Base-by-base conservation (phyloP, 2,888 invertebrate genomes). In the Alsophila aescularia region DNA sequence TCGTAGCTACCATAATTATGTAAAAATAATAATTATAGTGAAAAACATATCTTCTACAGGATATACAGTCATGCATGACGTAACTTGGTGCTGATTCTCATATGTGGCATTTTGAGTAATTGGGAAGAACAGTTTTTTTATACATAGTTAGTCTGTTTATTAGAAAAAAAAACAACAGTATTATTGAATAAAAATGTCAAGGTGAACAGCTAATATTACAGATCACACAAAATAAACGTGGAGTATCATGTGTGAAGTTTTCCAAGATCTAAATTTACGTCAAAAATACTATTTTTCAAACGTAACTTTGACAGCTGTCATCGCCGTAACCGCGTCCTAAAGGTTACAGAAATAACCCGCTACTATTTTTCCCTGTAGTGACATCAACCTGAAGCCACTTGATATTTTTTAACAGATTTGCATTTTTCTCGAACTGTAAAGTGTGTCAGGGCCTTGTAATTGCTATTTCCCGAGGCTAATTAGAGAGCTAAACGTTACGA, bases 381-480 rank as follows among this genome's bases (percentile, higher is more conserved):
- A 81, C 82, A 82, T 75, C 77, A 78, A 81, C 79, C 78, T 81
- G 72, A 66, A 70, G 66, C 66, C 69, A 69, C 56, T 44, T 58
- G 63, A 58, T 52, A 54, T 73, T 77, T 75, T 80, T 77, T 73
- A 69, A 77, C 75, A 77, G 77, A 69, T 71, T 66, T 73, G 74
- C 66, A 72, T 75, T 75, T 77, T 79, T 73, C 73, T 66, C 67
- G 56, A 57, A 62, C 53, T 51, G 50, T 50, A 62, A 81, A 76
- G 66, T 79, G 58, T 86, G 87, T 85, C 87, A 88, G 83, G 87
- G 87, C 70, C 41, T 53, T 45, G 58, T 62, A 70, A 72, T 66
- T 69, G 57, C 56, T 63, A 61, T 60, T 44, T 56, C 52, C 47
- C 50, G 49, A 59, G 56, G 56, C 52, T 63, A 66, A 66, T 60